Percentiles rank a stretch among this genome's conserved stretches.
These are phyloP conservation scores for Sinocyclocheilus grahami DNA, from an alignment of 2,113 vertebrate species.

Conservation along the genomic window DNA sequence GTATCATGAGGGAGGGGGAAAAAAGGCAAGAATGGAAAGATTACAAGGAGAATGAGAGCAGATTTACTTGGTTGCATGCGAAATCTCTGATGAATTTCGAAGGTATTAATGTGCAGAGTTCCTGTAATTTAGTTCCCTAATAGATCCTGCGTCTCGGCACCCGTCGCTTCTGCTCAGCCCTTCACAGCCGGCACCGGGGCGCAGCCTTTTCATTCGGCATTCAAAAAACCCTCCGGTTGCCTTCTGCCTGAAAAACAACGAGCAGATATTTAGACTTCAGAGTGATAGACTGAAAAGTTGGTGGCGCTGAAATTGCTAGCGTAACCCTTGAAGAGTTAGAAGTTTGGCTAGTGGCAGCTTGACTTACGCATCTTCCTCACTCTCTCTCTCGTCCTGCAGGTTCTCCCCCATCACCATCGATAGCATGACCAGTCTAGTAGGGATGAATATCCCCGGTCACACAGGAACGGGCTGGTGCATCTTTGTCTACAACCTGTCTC, in stretches of 20 bases:
- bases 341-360: background rate
- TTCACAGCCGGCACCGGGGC: constrained; percentile 36
- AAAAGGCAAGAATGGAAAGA: constrained; percentile 59
- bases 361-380: constrained; percentile 9
- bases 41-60: constrained; percentile 73
- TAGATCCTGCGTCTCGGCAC: constrained; percentile 60
- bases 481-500: constrained; percentile 99
- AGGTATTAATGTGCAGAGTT: constrained; percentile 77
- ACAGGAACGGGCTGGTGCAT: constrained; percentile 99
- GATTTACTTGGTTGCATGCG: constrained; percentile 73
- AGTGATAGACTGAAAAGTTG: constrained; percentile 28
- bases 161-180: constrained; percentile 23
- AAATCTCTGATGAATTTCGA: constrained; percentile 74
- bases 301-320: background rate
- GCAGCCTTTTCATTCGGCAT: constrained; percentile 45
- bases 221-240: constrained; percentile 46
- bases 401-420: constrained; percentile 99
- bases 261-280: constrained; percentile 20
- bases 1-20: constrained; percentile 70
- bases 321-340: background rate
- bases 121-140: constrained; percentile 74
- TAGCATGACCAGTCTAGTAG: constrained; percentile 98
- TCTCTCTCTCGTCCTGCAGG: constrained; percentile 70
- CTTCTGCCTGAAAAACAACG: constrained; percentile 27
- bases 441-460: constrained; percentile 99